Conservation (phyloP, 2,113 vertebrate species). For the Gorsachius goisagi region DNA sequence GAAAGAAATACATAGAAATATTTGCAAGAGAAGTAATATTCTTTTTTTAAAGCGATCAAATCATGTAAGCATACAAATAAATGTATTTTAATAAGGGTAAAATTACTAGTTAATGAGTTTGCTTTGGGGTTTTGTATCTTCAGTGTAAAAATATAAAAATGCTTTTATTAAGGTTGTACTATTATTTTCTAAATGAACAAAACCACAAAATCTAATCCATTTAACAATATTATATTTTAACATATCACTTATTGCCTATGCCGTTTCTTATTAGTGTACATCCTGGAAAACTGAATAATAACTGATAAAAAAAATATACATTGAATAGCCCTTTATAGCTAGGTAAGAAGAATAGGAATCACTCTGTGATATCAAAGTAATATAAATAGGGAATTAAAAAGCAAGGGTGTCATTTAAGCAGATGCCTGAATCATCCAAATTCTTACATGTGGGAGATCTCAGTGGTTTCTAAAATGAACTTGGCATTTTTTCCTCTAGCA, state of each 20-base stretch:
- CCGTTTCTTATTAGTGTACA: conserved; percentile 67
- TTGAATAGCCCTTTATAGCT: conserved; percentile 53
- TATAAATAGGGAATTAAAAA: conserved; percentile 51
- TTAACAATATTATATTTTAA: conserved; percentile 76
- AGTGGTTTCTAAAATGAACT: neutral
- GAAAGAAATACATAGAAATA: conserved; percentile 73
- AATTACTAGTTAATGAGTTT: conserved; percentile 88
- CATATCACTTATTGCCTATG: conserved; percentile 66
- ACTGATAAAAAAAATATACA: conserved; percentile 24
- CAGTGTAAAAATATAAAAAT: conserved; percentile 79
- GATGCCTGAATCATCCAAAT: neutral
- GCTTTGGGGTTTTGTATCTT: conserved; percentile 84
- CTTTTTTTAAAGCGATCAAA: conserved; percentile 77
- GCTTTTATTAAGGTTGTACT: conserved; percentile 81
- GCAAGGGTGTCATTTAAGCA: neutral
- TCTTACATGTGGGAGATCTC: neutral
- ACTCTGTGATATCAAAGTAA: conserved; percentile 8
- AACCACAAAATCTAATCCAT: conserved; percentile 74
- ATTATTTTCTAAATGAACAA: conserved; percentile 83
- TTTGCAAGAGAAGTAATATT: conserved; percentile 78
- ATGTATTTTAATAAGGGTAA: conserved; percentile 87
- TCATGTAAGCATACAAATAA: conserved; percentile 84
- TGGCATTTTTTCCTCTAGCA: neutral
- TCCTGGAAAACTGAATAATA: conserved; percentile 67
- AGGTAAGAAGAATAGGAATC: conserved; percentile 52